Evolutionary conservation across 2,888 invertebrate species (phyloP).

Genomic region (Phyllotreta cruciferae): DNA sequence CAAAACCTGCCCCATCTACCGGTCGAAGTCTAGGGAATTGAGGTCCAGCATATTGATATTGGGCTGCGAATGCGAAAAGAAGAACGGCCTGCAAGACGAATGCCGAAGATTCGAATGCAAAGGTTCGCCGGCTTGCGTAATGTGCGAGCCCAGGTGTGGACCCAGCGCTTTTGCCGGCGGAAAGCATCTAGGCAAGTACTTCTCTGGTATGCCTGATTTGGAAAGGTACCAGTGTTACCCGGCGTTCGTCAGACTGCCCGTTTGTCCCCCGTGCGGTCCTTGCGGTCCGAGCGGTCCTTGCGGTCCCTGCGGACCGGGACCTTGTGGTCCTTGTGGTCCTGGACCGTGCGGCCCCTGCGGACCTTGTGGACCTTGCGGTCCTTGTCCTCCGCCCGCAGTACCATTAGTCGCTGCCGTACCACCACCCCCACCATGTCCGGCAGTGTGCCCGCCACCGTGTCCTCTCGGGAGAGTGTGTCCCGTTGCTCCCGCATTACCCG

Average conservation of each 20-base stretch:
- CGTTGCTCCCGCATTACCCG: slow-evolving; percentile 46
- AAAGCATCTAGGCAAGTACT: slow-evolving; percentile 49
- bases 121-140: slow-evolving; percentile 60
- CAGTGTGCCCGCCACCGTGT: slow-evolving; percentile 49
- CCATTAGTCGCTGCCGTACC: slow-evolving; percentile 17
- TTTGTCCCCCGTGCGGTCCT: slow-evolving; percentile 41
- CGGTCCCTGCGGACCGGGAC: slow-evolving; percentile 4
- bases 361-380: slow-evolving; percentile 32
- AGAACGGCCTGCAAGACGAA: slow-evolving; percentile 59
- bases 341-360: slow-evolving; percentile 23
- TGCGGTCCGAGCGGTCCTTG: slow-evolving; percentile 3
- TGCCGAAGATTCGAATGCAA: slow-evolving; percentile 60
- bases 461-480: slow-evolving; percentile 51
- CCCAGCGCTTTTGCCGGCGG: slow-evolving; percentile 56
- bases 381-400: slow-evolving; percentile 23
- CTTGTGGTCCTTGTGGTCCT: background rate
- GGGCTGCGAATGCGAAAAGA: slow-evolving; percentile 66
- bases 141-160: slow-evolving; percentile 61
- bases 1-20: slow-evolving; percentile 40
- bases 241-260: slow-evolving; percentile 49
- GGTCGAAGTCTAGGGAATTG: slow-evolving; percentile 65
- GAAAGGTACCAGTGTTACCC: slow-evolving; percentile 57
- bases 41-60: slow-evolving; percentile 63
- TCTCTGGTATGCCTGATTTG: slow-evolving; percentile 39
- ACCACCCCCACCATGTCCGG: slow-evolving; percentile 48